phyloP scores from a whole-genome alignment of 2,888 invertebrate genomes.

The Neuroscelio doddi region DNA sequence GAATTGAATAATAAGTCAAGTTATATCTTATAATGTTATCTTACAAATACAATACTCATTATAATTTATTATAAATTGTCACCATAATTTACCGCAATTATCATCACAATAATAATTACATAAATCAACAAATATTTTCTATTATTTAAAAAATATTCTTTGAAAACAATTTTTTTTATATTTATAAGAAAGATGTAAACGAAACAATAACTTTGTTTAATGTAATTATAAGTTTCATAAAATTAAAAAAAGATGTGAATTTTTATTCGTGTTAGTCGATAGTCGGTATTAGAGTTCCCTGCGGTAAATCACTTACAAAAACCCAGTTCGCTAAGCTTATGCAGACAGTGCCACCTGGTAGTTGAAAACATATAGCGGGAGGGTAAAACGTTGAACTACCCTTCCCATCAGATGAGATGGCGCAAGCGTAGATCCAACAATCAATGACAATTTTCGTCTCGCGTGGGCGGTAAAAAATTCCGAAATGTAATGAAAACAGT shows the following conservation, averaged over 20 bases:
- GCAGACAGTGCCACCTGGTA: slow-evolving; percentile 49
- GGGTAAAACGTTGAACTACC: slow-evolving; percentile 43
- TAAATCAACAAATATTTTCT: not conserved
- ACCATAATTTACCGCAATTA: too few species aligned
- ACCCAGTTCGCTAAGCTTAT: slow-evolving; percentile 39
- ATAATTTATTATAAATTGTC: too few species aligned
- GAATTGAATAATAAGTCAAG: too few species aligned
- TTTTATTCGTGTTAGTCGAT: slow-evolving; percentile 21
- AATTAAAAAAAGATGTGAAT: too few species aligned
- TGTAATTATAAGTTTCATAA: too few species aligned
- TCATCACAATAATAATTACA: too few species aligned
- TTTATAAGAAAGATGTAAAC: not conserved
- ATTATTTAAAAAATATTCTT: not conserved
- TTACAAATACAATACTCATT: too few species aligned
- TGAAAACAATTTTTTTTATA: not conserved
- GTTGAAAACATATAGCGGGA: slow-evolving; percentile 31
- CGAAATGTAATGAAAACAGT: slow-evolving; percentile 27
- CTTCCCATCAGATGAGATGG: slow-evolving; percentile 45
- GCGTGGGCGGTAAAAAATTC: slow-evolving; percentile 11
- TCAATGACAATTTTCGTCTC: slow-evolving; percentile 37
- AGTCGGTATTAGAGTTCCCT: slow-evolving; percentile 46
- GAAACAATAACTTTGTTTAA: too few species aligned
- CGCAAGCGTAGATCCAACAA: slow-evolving; percentile 46
- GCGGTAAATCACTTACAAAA: slow-evolving; percentile 32
- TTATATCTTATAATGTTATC: too few species aligned